Conservation (phyloP, 1,140 invertebrate genomes). For the Drosophila simulans region DNA sequence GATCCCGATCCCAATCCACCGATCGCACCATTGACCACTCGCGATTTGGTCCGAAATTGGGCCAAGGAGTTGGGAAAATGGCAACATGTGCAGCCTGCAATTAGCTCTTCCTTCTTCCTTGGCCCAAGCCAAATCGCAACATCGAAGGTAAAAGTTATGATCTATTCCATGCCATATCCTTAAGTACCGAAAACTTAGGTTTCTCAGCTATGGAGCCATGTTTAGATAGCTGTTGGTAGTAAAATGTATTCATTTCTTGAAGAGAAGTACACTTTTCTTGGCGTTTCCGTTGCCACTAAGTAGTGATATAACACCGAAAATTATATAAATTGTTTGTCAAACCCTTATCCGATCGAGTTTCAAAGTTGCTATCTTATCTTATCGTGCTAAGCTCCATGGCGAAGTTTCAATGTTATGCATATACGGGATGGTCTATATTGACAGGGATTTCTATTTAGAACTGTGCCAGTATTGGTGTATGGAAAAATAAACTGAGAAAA, state of each 20-base stretch:
- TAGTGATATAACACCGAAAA: constrained; percentile 43
- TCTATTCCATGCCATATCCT: background rate
- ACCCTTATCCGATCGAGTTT: constrained; percentile 14
- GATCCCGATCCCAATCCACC: constrained; percentile 59
- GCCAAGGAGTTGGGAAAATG: constrained; percentile 40
- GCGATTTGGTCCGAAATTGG: constrained; percentile 41
- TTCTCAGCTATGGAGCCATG: background rate
- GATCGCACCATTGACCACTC: constrained; percentile 8
- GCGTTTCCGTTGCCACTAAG: constrained; percentile 28
- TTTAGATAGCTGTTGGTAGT: background rate
- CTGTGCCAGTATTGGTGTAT: constrained; percentile 6
- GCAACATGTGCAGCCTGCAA: constrained; percentile 44
- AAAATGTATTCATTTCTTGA: background rate
- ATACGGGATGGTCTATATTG: constrained; percentile 6
- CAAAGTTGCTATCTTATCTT: constrained; percentile 46
- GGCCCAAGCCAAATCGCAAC: constrained; percentile 17
- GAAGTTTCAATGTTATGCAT: constrained; percentile 42
- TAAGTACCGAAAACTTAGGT: no score
- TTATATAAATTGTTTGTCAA: constrained; percentile 28
- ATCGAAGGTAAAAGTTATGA: background rate
- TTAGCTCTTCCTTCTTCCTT: constrained; percentile 63
- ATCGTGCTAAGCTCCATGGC: constrained; percentile 45
- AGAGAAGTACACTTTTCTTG: constrained; percentile 6
- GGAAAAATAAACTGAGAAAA: constrained; percentile 18
- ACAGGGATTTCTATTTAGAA: constrained; percentile 35